A percentile compares a stretch with the other conserved stretches of the same genome.
Evolutionary conservation across 2,888 invertebrate species (phyloP).

Genomic region (Agelastica alni): DNA sequence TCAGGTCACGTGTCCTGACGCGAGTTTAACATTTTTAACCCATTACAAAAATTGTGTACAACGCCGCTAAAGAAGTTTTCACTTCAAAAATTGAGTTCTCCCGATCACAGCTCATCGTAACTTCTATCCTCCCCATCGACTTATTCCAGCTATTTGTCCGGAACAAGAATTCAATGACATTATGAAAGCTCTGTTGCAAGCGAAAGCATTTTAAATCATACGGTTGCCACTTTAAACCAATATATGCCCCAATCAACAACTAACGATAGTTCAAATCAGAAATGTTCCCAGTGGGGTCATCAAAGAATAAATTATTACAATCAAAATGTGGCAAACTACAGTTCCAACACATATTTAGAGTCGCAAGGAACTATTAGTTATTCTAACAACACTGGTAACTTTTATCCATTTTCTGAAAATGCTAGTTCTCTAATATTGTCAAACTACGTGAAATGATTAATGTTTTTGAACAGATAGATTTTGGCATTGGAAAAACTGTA

Average conservation of each 20-base stretch:
- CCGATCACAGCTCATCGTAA: constrained; percentile 48
- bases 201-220: constrained; percentile 52
- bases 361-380: constrained; percentile 15
- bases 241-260: constrained; percentile 29
- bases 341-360: constrained; percentile 16
- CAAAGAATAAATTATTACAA: constrained; percentile 11
- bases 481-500: neutral
- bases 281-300: constrained; percentile 22
- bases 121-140: constrained; percentile 27
- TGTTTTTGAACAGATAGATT: constrained; percentile 11
- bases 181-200: constrained; percentile 50
- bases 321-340: constrained; percentile 21
- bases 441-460: no score
- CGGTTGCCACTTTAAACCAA: constrained; percentile 38
- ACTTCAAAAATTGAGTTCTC: no score
- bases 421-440: no score
- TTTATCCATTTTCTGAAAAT: constrained; percentile 6
- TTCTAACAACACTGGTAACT: constrained; percentile 8
- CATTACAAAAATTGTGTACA: no score
- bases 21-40: no score
- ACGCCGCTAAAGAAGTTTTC: no score
- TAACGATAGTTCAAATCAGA: constrained; percentile 15
- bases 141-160: constrained; percentile 20
- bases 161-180: constrained; percentile 11
- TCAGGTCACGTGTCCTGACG: no score